Base-by-base conservation (phyloP, 2,888 invertebrate species). In the Apamea monoglypha region DNA sequence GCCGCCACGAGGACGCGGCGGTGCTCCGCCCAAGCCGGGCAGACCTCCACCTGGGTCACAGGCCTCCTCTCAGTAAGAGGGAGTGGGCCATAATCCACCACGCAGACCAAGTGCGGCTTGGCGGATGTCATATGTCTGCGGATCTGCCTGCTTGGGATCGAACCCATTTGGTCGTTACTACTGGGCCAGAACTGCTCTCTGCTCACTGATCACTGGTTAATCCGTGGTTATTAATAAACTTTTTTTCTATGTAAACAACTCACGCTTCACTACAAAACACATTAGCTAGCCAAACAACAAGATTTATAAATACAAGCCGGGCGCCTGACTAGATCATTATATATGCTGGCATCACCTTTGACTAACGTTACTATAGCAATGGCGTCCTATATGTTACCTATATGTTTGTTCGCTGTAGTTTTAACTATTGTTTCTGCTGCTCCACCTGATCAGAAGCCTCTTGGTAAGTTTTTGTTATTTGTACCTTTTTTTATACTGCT, bases 321-420 rank as follows among this genome's bases (percentile, higher is more conserved):
- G 25, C 44, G 44, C n/a, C 16, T 44, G 12, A 44, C 16, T 53
- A 25, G 50, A 44, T 66, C 70, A 85, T 63, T 71, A 67, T 56
- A n/a, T 25, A 25, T 21, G 2, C 8, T n/a, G 40, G 32, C 40
- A 50, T 63, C 75, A 32, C 50, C 63, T 32, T 56, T n/a, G 47
- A 8, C 56, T 63, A 36, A 77, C 85, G 69, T 77, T 32, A 12
- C 1, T 36, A 12, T 44, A 56, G 36, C 56, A 40, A 83, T 84
- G 83, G 73, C 83, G n/a, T 81, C 85, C 16, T 63, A 12, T 63
- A 12, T 67, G 21, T 10, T 84, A 29, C 25, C 64, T 70, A 18
- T 81, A 67, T 84, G 29, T 81, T 81, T 84, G 18, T 74, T 72
- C 0, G 16, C 71, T 59, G 32, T 40, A 29, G 66, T 85, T 66